Base-by-base conservation (phyloP, 2,113 vertebrate species). In the Menidia beryllina region DNA sequence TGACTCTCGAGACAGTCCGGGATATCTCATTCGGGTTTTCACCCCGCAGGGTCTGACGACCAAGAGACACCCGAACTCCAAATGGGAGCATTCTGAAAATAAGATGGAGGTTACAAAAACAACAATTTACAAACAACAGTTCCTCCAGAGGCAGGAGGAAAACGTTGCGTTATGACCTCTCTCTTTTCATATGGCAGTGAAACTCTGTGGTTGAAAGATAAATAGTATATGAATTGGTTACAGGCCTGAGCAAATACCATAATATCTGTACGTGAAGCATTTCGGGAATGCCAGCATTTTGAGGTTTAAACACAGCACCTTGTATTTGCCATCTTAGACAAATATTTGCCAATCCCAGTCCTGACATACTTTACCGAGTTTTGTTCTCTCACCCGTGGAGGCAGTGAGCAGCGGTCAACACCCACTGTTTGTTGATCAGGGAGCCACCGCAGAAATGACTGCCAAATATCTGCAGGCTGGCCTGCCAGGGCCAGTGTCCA, bases 351-450 rank as follows among this genome's bases (percentile, higher is more conserved):
- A 55, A 38, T 55, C 13, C 12, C 5, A 13, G 25, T 20, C 20
- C 21, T 38, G 39, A 24, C 0, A 9, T 12, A 38, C 1, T 27
- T 6, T 17, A 17, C 41, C 6, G 41, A 0, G 7, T 64, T 49
- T 19, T 7, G 30, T 51, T 24, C 21, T 38, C 68, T 0, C 20
- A 78, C 75, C 27, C 2, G 0, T 0, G 9, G 39, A 86, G 92
- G 54, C 94, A 94, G 82, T 94, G 93, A 26, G 91, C 92, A 1
- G 93, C 93, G 0, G 91, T 86, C 70, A 94, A 72, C 59, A 94
- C 87, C 93, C 93, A 95, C 49, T 85, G 77, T 12, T 62, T 85
- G 53, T 81, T 84, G 71, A 95, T 71, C 63, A 94, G 87, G 25
- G 92, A 90, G 45, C 91, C 92, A 7, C 93, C 93, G 60, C 94